Evolutionary conservation across 1,140 invertebrate species (phyloP).

Genomic region (Pentalonia nigronervosa): DNA sequence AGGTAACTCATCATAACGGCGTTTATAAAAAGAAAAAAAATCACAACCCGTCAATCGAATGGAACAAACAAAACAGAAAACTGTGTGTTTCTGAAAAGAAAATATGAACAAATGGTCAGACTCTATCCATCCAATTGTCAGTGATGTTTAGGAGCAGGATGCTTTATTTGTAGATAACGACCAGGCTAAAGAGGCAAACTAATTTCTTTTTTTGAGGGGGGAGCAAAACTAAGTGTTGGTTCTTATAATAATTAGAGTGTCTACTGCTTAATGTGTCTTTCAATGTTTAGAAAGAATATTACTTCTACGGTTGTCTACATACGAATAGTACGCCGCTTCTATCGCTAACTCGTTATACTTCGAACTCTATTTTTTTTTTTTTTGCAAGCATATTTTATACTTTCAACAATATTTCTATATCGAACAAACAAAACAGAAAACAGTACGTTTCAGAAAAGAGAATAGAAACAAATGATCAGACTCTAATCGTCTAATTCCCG

Average conservation of each 20-base stretch:
- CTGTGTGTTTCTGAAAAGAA: not conserved
- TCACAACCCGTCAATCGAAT: conserved; percentile 7
- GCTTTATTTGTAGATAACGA: not conserved
- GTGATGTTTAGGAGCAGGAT: not conserved
- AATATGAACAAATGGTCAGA: not conserved
- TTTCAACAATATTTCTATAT: too few relatives aligned
- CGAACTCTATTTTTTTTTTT: too few relatives aligned
- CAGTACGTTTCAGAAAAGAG: too few relatives aligned
- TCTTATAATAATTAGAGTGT: not conserved
- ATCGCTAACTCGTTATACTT: too few relatives aligned
- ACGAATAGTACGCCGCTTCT: too few relatives aligned
- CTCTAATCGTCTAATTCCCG: too few relatives aligned
- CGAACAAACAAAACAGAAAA: too few relatives aligned
- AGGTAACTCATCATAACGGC: not conserved
- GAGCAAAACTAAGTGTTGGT: too few relatives aligned
- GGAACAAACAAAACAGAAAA: not conserved
- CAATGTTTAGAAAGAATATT: not conserved
- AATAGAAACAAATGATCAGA: too few relatives aligned
- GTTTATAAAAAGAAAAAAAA: not conserved
- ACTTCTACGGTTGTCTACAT: too few relatives aligned
- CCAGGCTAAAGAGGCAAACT: not conserved
- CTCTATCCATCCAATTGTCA: not conserved
- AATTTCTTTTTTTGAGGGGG: not conserved
- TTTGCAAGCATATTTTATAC: too few relatives aligned
- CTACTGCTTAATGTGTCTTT: too few relatives aligned